These are phyloP conservation scores for Thunnus maccoyii DNA, from an alignment of 2,113 vertebrate species.

Conservation along the genomic window DNA sequence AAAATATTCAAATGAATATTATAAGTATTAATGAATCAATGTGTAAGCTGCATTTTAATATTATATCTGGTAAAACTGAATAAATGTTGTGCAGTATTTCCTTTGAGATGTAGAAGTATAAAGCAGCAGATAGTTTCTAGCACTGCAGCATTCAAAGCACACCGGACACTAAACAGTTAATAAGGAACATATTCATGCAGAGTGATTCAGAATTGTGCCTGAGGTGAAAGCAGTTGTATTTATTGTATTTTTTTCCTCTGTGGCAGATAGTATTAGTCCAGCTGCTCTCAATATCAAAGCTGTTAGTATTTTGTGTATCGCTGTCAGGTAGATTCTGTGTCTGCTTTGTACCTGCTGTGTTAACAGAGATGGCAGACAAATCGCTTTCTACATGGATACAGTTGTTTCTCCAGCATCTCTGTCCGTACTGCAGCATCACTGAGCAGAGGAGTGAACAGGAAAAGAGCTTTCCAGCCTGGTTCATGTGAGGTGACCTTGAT, in stretches of 20 bases:
- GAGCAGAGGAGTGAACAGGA: neutral
- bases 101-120: too few species aligned
- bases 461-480: neutral
- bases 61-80: too few species aligned
- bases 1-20: too few species aligned
- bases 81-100: too few species aligned
- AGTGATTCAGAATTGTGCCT: neutral
- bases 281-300: constrained; percentile 63
- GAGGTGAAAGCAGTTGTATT: constrained; percentile 33
- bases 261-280: constrained; percentile 37
- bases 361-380: constrained; percentile 8
- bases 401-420: constrained; percentile 11
- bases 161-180: neutral
- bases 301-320: constrained; percentile 37
- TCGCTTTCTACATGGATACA: constrained; percentile 1
- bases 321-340: constrained; percentile 49
- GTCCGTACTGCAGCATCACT: neutral
- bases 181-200: constrained; percentile 5
- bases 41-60: too few species aligned
- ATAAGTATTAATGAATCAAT: too few species aligned
- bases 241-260: constrained; percentile 41
- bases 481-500: constrained; percentile 32
- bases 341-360: constrained; percentile 20
- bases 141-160: neutral
- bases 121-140: neutral